Conservation (phyloP, 2,888 invertebrate species). For the Lycophotia porphyrea region DNA sequence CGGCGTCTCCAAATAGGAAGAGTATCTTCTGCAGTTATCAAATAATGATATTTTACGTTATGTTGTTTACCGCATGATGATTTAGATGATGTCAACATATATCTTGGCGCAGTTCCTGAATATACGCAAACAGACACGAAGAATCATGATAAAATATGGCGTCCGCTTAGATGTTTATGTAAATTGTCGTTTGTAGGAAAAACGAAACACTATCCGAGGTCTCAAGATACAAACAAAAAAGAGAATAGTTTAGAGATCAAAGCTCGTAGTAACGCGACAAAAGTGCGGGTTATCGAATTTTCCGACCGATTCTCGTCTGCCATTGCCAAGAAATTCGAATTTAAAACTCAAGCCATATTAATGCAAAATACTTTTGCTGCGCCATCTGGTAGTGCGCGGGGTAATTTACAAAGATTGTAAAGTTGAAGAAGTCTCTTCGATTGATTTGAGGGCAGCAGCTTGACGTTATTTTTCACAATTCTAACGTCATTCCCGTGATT, state of each 20-base stretch:
- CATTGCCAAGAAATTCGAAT: constrained; percentile 66
- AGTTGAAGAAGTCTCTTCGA: constrained; percentile 46
- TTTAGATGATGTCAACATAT: constrained; percentile 66
- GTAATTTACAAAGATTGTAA: constrained; percentile 62
- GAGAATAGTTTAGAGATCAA: constrained; percentile 45
- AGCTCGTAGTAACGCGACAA: constrained; percentile 57
- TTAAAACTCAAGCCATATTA: constrained; percentile 66
- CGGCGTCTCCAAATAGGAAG: constrained; percentile 32
- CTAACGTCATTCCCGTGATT: constrained; percentile 25
- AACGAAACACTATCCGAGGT: constrained; percentile 29
- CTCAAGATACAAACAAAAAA: constrained; percentile 26
- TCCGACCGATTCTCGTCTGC: constrained; percentile 50
- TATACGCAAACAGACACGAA: constrained; percentile 37
- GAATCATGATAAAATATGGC: constrained; percentile 53
- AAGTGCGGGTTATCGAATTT: constrained; percentile 64
- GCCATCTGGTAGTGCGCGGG: constrained; percentile 53
- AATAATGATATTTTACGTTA: constrained; percentile 52
- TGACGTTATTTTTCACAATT: constrained; percentile 39
- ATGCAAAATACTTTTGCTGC: constrained; percentile 67
- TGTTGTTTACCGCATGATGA: constrained; percentile 64
- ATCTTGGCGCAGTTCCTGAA: constrained; percentile 55
- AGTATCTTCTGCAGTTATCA: constrained; percentile 31
- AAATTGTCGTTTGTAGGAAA: constrained; percentile 40
- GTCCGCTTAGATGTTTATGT: constrained; percentile 51
- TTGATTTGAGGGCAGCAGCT: constrained; percentile 29